Evolutionary conservation across 2,888 invertebrate species (phyloP).

Genomic region (Microctonus brassicae): DNA sequence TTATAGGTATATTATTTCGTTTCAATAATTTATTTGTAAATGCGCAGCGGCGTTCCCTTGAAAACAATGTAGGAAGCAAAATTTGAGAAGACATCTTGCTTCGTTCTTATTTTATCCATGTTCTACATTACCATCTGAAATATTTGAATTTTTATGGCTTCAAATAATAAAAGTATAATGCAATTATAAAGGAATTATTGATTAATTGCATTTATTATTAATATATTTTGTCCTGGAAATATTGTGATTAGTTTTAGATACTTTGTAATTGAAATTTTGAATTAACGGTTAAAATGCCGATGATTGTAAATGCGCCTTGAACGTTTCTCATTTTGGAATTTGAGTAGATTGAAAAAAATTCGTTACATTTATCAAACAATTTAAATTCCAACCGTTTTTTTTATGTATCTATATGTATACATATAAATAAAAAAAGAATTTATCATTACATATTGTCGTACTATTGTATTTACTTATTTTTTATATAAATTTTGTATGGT

Average conservation of each 20-base stretch:
- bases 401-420: too few species aligned
- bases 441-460: not conserved
- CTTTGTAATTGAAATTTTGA: too few species aligned
- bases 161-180: not conserved
- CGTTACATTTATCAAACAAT: not conserved
- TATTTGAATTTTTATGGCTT: not conserved
- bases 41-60: constrained; percentile 26
- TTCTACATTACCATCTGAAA: constrained; percentile 23
- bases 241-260: too few species aligned
- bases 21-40: constrained; percentile 28
- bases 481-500: not conserved
- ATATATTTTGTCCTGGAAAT: too few species aligned
- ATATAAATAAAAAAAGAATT: not conserved
- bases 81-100: not conserved
- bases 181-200: too few species aligned
- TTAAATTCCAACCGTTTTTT: not conserved
- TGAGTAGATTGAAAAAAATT: not conserved
- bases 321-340: not conserved
- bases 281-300: not conserved
- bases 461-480: too few species aligned
- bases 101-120: not conserved
- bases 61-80: not conserved
- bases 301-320: not conserved
- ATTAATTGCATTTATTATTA: not conserved
- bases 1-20: not conserved